Percentiles rank a stretch among this genome's conserved stretches.
Conservation (phyloP, 2,888 invertebrate genomes). For the Saturnia pavonia region DNA sequence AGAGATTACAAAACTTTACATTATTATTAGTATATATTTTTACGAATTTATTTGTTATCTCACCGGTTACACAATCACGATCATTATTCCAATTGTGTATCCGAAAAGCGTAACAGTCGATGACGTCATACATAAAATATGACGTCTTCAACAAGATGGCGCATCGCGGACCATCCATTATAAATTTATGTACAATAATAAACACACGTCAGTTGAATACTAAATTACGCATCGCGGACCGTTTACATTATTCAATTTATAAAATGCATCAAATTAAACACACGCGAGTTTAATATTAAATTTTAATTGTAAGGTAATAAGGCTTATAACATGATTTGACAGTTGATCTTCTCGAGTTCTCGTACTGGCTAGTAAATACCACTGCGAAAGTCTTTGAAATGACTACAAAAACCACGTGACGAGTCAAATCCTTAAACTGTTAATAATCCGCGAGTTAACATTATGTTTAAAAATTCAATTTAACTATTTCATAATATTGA, state of each 20-base stretch:
- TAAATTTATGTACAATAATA: no score
- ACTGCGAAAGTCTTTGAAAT: no score
- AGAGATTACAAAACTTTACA: no score
- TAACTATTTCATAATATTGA: no score
- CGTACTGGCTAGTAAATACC: no score
- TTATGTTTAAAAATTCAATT: no score
- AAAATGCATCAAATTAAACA: background rate
- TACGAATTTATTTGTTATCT: background rate
- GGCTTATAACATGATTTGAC: no score
- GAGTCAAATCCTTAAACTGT: no score
- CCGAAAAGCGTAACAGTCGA: background rate
- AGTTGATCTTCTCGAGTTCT: no score
- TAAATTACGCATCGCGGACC: background rate
- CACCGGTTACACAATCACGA: background rate
- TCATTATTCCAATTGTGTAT: background rate
- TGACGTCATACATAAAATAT: background rate
- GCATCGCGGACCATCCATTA: background rate
- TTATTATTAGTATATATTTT: background rate
- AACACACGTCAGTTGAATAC: no score
- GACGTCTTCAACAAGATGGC: background rate
- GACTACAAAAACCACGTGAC: no score
- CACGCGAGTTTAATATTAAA: background rate
- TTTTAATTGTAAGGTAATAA: background rate
- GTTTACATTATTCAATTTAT: background rate
- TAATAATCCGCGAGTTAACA: no score